A percentile compares a stretch with the other conserved stretches of the same genome.
Conservation (phyloP, 2,113 vertebrate genomes). For the Microtus ochrogaster region DNA sequence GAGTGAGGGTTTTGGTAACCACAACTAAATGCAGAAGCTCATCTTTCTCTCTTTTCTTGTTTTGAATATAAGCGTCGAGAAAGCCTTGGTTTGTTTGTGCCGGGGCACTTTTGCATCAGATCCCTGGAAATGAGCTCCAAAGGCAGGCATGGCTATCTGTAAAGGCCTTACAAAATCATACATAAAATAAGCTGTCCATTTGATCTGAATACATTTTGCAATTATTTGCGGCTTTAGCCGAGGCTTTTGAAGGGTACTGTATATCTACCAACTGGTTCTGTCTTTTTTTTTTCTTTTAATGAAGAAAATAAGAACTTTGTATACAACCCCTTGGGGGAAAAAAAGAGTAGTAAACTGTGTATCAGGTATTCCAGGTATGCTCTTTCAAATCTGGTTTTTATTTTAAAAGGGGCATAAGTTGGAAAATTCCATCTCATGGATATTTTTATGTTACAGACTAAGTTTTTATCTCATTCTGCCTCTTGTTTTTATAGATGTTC, state of each 20-base stretch:
- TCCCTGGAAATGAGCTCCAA: slow-evolving; percentile 66
- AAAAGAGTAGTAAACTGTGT: slow-evolving; percentile 71
- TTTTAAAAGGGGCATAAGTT: slow-evolving; percentile 53
- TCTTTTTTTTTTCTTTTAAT: slow-evolving; percentile 45
- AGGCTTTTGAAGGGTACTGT: slow-evolving; percentile 74
- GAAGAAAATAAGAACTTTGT: slow-evolving; percentile 63
- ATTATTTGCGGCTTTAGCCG: slow-evolving; percentile 82
- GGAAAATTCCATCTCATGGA: background rate
- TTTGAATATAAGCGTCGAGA: slow-evolving; percentile 48
- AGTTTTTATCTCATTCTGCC: background rate
- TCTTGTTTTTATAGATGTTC: background rate
- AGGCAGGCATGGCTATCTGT: background rate
- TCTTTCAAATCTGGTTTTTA: slow-evolving; percentile 70
- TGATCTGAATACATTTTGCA: slow-evolving; percentile 77
- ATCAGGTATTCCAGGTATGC: slow-evolving; percentile 55
- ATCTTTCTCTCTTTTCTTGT: background rate
- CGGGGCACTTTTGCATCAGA: slow-evolving; percentile 26
- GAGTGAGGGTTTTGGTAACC: slow-evolving; percentile 47
- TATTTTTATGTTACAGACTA: slow-evolving; percentile 5
- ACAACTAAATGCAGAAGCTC: slow-evolving; percentile 36
- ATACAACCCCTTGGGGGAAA: slow-evolving; percentile 71
- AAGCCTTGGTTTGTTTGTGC: slow-evolving; percentile 71
- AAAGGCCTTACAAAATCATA: slow-evolving; percentile 67
- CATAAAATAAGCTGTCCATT: slow-evolving; percentile 66
- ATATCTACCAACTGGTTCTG: slow-evolving; percentile 77